Conservation (phyloP, 2,797 vertebrate species). For the Mormyrops boulengeri region DNA sequence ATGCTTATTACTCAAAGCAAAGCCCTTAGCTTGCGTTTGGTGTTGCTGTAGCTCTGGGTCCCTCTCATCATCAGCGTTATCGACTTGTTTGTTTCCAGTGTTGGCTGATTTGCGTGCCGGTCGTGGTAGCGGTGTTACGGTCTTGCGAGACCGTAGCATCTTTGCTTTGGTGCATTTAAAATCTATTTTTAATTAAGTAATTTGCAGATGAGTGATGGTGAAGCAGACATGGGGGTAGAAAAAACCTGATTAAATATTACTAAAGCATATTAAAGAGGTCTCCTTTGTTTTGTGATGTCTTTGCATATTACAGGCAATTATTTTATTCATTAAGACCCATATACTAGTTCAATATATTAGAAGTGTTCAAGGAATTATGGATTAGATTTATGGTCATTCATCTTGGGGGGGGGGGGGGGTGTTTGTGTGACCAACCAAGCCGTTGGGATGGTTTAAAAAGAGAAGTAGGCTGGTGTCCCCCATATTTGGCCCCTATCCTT, state of each 20-base stretch:
- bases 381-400: background rate
- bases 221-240: background rate
- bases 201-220: background rate
- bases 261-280: background rate
- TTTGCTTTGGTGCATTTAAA: background rate
- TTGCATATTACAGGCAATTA: background rate
- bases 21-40: background rate
- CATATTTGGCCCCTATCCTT: background rate
- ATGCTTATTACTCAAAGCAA: background rate
- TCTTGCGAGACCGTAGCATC: background rate
- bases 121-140: background rate
- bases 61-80: background rate
- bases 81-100: background rate
- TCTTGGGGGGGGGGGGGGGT: background rate
- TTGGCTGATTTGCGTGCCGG: background rate
- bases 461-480: background rate
- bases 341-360: background rate
- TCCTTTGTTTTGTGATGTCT: background rate
- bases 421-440: too few species aligned
- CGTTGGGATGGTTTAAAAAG: background rate
- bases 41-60: background rate
- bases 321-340: background rate
- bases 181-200: background rate
- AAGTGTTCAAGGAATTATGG: background rate
- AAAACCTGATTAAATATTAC: background rate